Conservation (phyloP, 2,888 invertebrate genomes). For the Thymelicus sylvestris region DNA sequence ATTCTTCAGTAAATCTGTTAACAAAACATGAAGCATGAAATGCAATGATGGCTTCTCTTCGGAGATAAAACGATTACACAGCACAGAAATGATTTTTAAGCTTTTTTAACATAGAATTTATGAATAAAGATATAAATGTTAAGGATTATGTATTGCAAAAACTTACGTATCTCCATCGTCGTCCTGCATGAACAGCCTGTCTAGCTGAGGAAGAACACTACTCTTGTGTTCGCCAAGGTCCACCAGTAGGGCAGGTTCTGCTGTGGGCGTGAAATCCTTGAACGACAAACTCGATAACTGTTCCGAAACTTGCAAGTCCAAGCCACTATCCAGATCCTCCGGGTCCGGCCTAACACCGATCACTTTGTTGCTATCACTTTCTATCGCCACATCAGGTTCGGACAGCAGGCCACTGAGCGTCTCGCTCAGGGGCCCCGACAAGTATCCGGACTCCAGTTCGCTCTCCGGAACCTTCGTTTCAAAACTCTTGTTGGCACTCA, state of each 20-base stretch:
- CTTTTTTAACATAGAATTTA: no score
- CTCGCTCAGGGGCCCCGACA: conserved; percentile 62
- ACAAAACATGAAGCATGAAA: background rate
- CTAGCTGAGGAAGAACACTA: conserved; percentile 79
- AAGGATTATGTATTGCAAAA: background rate
- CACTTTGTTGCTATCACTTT: conserved; percentile 52
- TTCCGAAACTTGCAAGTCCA: conserved; percentile 83
- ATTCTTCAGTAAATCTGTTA: background rate
- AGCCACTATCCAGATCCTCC: conserved; percentile 86
- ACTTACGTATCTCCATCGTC: conserved; percentile 96
- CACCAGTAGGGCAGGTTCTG: conserved; percentile 49
- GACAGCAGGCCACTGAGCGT: conserved; percentile 53
- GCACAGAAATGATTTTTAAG: no score
- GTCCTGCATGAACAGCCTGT: conserved; percentile 90
- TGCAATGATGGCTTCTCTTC: no score
- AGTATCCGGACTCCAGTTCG: conserved; percentile 70
- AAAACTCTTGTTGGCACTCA: conserved; percentile 74
- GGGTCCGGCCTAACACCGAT: conserved; percentile 52
- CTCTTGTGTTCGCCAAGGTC: conserved; percentile 44
- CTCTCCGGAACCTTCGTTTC: conserved; percentile 67
- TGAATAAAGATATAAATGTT: conserved; percentile 2
- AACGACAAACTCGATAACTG: conserved; percentile 80
- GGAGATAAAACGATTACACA: background rate
- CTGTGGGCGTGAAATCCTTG: conserved; percentile 45
- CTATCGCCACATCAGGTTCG: conserved; percentile 42